These are phyloP conservation scores for Mizuhopecten yessoensis DNA, from an alignment of 1,140 invertebrate genomes.

Conservation along the genomic window DNA sequence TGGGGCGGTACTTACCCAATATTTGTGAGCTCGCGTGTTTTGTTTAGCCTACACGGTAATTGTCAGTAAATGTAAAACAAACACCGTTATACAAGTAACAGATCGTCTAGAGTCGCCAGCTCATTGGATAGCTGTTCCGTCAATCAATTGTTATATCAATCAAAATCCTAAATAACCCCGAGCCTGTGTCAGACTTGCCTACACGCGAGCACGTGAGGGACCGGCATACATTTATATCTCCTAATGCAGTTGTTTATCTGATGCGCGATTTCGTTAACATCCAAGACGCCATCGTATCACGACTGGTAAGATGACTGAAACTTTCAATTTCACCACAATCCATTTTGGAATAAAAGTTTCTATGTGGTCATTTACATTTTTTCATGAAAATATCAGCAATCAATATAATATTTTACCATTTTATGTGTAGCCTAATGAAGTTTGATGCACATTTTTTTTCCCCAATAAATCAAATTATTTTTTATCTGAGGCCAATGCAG, in stretches of 20 bases:
- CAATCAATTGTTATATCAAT: conserved; percentile 40
- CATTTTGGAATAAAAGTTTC: no score
- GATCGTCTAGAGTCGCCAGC: background rate
- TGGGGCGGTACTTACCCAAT: conserved; percentile 23
- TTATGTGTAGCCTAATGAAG: no score
- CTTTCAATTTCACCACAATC: no score
- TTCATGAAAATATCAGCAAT: no score
- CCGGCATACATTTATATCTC: background rate
- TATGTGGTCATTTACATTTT: no score
- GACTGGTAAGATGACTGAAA: no score
- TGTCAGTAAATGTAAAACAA: conserved; percentile 19
- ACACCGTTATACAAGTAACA: conserved; percentile 20
- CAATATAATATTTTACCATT: no score
- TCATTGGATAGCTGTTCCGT: conserved; percentile 6
- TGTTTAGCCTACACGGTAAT: conserved; percentile 26
- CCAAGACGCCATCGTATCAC: background rate
- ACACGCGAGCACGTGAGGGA: background rate
- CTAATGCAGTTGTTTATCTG: background rate
- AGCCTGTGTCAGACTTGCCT: background rate
- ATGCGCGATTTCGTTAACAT: background rate
- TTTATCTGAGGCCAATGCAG: no score
- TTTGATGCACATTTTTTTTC: no score
- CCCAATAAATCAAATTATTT: no score
- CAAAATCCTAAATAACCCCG: background rate
- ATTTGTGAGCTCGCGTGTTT: conserved; percentile 37